phyloP scores from a whole-genome alignment of 2,113 vertebrate genomes.

The Loxodonta africana region DNA sequence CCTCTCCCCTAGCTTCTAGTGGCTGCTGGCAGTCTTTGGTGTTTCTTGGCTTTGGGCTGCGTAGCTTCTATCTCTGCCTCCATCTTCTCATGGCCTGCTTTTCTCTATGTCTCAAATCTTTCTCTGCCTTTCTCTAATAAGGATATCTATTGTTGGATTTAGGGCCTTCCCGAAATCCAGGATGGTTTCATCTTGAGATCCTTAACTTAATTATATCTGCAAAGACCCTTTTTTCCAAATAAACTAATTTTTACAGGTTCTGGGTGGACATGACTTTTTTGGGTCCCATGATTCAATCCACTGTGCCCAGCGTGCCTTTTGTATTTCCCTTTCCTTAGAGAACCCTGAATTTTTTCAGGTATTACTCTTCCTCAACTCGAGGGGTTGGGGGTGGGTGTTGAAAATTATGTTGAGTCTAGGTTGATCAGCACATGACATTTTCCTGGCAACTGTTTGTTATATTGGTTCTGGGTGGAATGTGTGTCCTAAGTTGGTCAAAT shows the following conservation, averaged over 20 bases:
- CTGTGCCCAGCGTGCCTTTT: not conserved
- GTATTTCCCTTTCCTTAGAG: not conserved
- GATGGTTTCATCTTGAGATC: not conserved
- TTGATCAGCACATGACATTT: not conserved
- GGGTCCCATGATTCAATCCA: not conserved
- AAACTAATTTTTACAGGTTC: not conserved
- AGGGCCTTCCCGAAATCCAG: not conserved
- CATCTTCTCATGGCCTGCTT: not conserved
- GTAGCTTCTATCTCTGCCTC: not conserved
- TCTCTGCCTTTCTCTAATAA: not conserved
- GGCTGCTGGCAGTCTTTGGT: not conserved
- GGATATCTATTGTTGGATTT: not conserved
- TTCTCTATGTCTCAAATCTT: not conserved
- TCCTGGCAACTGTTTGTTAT: not conserved
- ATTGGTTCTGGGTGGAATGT: not conserved
- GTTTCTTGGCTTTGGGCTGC: not conserved
- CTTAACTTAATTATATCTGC: not conserved
- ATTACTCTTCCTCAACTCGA: not conserved
- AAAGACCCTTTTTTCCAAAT: not conserved
- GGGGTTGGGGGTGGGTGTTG: not conserved
- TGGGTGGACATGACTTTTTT: not conserved
- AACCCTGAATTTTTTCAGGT: not conserved
- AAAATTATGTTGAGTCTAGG: slow-evolving; percentile 11
- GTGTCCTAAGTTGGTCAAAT: not conserved
- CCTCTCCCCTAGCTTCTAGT: not conserved